Base-by-base conservation (phyloP, 2,113 vertebrate species). In the Scopus umbretta region DNA sequence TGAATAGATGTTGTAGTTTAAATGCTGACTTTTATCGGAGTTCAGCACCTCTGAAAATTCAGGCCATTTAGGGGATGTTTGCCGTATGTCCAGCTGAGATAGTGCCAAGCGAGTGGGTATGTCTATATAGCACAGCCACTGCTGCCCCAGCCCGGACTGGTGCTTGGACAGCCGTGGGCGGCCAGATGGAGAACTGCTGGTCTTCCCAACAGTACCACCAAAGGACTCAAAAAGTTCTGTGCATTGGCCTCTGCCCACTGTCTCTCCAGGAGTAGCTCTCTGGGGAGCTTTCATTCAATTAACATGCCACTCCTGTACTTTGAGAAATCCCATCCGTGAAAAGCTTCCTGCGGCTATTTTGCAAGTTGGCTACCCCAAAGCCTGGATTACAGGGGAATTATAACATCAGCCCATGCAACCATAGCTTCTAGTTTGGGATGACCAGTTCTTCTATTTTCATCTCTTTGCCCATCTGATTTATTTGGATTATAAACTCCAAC, bases 111-210 rank as follows among this genome's bases (percentile, higher is more conserved):
- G 45, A 45, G n/a, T 2, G 20, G 6, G 6, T 5, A 38, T 0
- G 6, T 40, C 38, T 36, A 5, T 11, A 20, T 19, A 32, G 62
- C 21, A 36, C n/a, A 76, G 40, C 29, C 63, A 29, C 36, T n/a
- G 79, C 36, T 85, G 36, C 7, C 55, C 25, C 1, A 0, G 16
- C 38, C 21, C 5, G 38, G 29, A 9, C 26, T 58, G n/a, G n/a
- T 32, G 40, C 30, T 50, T 5, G n/a, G 22, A 30, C 50, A 50
- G 55, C 42, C 1, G 2, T 0, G 0, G 32, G 29, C 32, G 55
- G 2, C 42, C 29, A 15, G 26, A 5, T 55, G 56, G 19, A 72
- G 22, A 59, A 8, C 11, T 11, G 11, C 10, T 80, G 50, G 7
- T 40, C 50, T 50, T 75, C 67, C 49, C 58, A 86, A 17, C 20